Conservation (phyloP, 2,113 vertebrate genomes). For the Camarhynchus parvulus region DNA sequence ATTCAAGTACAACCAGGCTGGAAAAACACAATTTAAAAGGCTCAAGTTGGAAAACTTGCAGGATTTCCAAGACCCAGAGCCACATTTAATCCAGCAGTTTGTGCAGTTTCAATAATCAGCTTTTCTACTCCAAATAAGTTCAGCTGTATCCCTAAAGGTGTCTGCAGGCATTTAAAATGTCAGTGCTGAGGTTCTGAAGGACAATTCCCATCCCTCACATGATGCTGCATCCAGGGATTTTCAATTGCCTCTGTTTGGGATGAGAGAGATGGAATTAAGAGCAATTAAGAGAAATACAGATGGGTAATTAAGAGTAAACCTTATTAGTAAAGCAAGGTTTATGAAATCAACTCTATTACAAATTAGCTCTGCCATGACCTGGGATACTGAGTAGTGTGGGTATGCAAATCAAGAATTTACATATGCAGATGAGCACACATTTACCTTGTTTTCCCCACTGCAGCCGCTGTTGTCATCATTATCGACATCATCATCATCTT, state of each 20-base stretch:
- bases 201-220: neutral
- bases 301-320: neutral
- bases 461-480: conserved; percentile 92
- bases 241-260: neutral
- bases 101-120: neutral
- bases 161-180: neutral
- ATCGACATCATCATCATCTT: conserved; percentile 86
- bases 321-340: neutral
- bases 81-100: neutral
- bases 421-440: neutral
- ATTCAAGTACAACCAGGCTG: neutral
- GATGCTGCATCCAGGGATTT: fast-evolving
- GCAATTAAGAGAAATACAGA: neutral
- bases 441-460: conserved; percentile 85
- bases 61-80: neutral
- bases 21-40: neutral
- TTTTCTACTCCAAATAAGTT: neutral
- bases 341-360: neutral
- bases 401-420: neutral
- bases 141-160: neutral
- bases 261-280: neutral
- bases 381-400: fast-evolving
- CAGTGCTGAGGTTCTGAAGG: neutral
- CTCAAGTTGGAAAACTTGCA: neutral
- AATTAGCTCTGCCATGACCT: neutral